A percentile compares a stretch with the other conserved stretches of the same genome.
These are phyloP conservation scores for Heliothis subflexa DNA, from an alignment of 1,140 invertebrate species.

Conservation along the genomic window DNA sequence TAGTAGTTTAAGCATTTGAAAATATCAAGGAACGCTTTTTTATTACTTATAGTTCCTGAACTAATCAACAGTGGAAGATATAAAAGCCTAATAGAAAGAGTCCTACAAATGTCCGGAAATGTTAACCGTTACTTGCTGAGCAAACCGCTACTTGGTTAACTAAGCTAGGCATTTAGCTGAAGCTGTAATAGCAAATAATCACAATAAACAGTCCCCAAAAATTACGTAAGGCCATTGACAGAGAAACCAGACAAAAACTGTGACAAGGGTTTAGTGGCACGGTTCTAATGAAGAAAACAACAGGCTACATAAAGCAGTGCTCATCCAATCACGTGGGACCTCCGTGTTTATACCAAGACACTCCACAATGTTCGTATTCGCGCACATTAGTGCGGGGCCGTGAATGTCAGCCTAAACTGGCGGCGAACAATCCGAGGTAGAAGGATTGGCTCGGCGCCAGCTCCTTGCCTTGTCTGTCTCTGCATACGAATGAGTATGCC, in stretches of 20 bases:
- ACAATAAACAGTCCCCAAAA: constrained; percentile 3
- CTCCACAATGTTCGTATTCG: constrained; percentile 45
- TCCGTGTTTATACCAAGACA: constrained; percentile 55
- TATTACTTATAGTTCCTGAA: too few relatives aligned
- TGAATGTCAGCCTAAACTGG: constrained; percentile 63
- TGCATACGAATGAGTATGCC: constrained; percentile 57
- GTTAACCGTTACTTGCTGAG: not conserved
- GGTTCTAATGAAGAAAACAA: constrained; percentile 72
- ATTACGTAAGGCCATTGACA: constrained; percentile 43
- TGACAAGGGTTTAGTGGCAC: constrained; percentile 60
- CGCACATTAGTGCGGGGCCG: constrained; percentile 53
- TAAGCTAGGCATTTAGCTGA: not conserved
- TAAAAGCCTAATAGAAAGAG: too few relatives aligned
- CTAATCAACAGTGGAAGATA: too few relatives aligned
- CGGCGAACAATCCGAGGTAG: constrained; percentile 68
- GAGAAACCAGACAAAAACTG: constrained; percentile 41
- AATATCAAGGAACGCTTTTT: too few relatives aligned
- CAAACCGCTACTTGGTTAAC: not conserved
- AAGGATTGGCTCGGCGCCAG: constrained; percentile 68
- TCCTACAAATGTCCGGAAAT: too few relatives aligned
- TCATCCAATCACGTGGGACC: constrained; percentile 59
- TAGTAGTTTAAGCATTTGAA: too few relatives aligned
- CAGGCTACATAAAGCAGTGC: constrained; percentile 61
- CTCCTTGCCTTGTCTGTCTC: constrained; percentile 66
- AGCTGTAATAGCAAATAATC: not conserved